Evolutionary conservation across 2,888 invertebrate species (phyloP), one percentile per base, ranked within the genome.

Genomic region (Molorchus minor): DNA sequence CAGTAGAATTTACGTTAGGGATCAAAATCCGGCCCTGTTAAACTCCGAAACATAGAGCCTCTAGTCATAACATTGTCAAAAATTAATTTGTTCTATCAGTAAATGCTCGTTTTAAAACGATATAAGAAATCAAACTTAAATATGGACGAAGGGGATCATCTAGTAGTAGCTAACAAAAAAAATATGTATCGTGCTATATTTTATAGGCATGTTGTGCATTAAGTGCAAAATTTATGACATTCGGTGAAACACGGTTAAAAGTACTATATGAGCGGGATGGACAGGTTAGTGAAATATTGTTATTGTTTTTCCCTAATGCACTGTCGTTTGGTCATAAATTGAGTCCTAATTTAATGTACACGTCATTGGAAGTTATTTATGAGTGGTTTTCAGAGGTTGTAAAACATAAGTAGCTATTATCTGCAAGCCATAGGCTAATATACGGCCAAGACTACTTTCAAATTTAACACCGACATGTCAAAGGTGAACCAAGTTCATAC

Each of bases 331-430:
- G 71, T 70, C 73, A 71, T 77, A 77, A 77, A 77, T 77, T 72
- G 71, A 69, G 72, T 72, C 74, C 75, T 77, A 77, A 78, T 77
- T 78, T 77, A 78, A 77, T 75, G 76, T 72, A 74, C 74, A 74
- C 72, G 77, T 78, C 77, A 74, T 76, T 74, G 68, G 62, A 59
- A 64, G 62, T 73, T 72, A 77, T 77, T 77, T 76, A 77, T 71
- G 73, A 71, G 69, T 71, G 71, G 75, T 76, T 75, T 73, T 71
- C 73, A 72, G 69, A 67, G 74, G 76, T 69, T 76, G 76, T 78
- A 78, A 78, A 78, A 76, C 74, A 73, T 77, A 77, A 77, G 77
- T 77, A 77, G 76, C 77, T 71, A 77, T 77, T 77, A 76, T 74
- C 70, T 61, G 69, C 67, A 56, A 67, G 51, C 51, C 51, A 51